Evolutionary conservation across 2,113 vertebrate genomes (phyloP), one percentile per base, ranked within the genome.

Genomic region (Nothobranchius kuhntae): DNA sequence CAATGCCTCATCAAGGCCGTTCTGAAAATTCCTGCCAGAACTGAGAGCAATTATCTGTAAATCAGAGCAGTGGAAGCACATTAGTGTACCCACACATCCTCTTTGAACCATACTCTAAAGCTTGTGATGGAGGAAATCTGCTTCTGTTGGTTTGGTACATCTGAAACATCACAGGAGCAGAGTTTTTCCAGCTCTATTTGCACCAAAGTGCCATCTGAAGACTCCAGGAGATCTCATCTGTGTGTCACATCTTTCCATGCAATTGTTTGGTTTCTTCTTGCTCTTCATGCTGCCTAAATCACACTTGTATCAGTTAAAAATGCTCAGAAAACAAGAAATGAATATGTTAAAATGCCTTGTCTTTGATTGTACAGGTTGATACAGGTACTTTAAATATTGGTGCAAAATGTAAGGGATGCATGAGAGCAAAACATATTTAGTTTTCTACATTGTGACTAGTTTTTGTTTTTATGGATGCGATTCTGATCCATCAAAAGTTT

Each of bases 151-250:
- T 87, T 91, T 76, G 78, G 71, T 85, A 46, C 74, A 65, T 71
- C 68, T 76, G 76, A 75, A 86, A 87, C 85, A 91, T 90, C 89
- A 90, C 78, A 86, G 84, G 74, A 87, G 83, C 87, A 89, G 91
- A 89, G 89, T 90, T 91, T 92, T 92, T 93, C 84, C 90, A 92
- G 89, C 83, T 82, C 53, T 61, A 45, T 82, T 83, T 54, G 56
- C 71, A 35, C 47, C 81, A 52, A 40, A 15, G 2, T 21, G n/a
- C 57, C 2, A 13, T 51, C 50, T 52, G n/a, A 53, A 60, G 6
- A 8, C 9, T 69, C 30, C 52, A 71, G 15, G 59, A 61, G 35
- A 62, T 42, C 46, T 51, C 46, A 51, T 58, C 6, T 56, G 66
- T 36, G 26, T 47, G 30, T 0, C 7, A 21, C 38, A 65, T 9